These are phyloP conservation scores for Sinocyclocheilus anophthalmus DNA, from an alignment of 2,113 vertebrate species.

Conservation along the genomic window DNA sequence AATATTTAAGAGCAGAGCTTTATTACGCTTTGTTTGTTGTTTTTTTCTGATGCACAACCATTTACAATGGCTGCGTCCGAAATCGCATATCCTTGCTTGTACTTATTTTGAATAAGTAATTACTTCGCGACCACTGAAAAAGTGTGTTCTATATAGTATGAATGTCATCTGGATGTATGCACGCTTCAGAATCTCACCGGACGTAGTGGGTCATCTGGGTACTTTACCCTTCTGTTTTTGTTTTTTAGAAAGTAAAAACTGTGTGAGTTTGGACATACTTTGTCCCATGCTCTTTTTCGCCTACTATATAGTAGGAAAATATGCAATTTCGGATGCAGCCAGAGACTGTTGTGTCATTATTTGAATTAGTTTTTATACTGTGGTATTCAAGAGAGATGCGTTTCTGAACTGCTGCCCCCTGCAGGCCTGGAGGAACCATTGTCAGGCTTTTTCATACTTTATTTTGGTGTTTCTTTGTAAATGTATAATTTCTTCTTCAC, in stretches of 20 bases:
- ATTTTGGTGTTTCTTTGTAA: background rate
- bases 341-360: background rate
- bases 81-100: background rate
- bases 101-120: background rate
- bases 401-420: background rate
- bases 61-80: background rate
- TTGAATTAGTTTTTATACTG: background rate
- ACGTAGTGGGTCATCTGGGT: background rate
- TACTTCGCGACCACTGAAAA: background rate
- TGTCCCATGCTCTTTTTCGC: background rate
- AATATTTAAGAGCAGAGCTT: background rate
- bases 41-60: background rate
- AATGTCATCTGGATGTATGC: background rate
- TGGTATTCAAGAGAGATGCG: background rate
- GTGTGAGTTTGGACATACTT: background rate
- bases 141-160: background rate
- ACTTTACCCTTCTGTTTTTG: background rate
- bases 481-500: slow-evolving; percentile 9
- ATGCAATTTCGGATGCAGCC: background rate
- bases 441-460: background rate
- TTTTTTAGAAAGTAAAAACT: too few relatives aligned
- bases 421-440: background rate
- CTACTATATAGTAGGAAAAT: background rate
- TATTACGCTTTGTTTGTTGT: background rate
- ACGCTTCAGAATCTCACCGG: too few relatives aligned